Conservation (phyloP, 2,888 invertebrate genomes). For the Calameuta idolon region DNA sequence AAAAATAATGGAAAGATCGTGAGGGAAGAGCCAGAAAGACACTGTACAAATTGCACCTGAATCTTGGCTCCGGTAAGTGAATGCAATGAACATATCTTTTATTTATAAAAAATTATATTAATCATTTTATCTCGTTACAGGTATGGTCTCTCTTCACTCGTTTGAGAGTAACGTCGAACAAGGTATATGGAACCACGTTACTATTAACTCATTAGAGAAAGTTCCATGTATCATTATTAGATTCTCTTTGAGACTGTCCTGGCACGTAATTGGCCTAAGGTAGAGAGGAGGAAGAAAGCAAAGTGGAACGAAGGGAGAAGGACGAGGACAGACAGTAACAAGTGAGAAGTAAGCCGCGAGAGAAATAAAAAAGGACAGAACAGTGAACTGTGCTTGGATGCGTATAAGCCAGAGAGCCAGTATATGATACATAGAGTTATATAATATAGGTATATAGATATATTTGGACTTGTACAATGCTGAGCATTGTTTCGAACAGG, state of each 20-base stretch:
- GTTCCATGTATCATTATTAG: constrained; percentile 59
- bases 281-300: constrained; percentile 32
- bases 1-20: neutral
- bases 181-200: constrained; percentile 50
- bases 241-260: constrained; percentile 60
- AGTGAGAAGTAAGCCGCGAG: constrained; percentile 35
- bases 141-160: neutral
- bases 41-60: no score
- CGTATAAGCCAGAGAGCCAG: neutral
- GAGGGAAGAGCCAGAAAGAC: no score
- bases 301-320: constrained; percentile 15
- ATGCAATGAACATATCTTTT: neutral
- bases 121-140: neutral
- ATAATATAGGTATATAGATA: neutral
- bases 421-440: neutral
- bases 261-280: constrained; percentile 40
- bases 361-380: neutral
- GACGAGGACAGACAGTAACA: constrained; percentile 28
- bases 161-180: constrained; percentile 45
- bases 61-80: neutral
- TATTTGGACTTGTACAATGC: constrained; percentile 24
- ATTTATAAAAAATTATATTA: neutral
- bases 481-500: constrained; percentile 62
- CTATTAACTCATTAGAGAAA: constrained; percentile 64
- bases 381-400: neutral